Base-by-base conservation (phyloP, 2,888 invertebrate genomes). In the Drosophila mimetica region DNA sequence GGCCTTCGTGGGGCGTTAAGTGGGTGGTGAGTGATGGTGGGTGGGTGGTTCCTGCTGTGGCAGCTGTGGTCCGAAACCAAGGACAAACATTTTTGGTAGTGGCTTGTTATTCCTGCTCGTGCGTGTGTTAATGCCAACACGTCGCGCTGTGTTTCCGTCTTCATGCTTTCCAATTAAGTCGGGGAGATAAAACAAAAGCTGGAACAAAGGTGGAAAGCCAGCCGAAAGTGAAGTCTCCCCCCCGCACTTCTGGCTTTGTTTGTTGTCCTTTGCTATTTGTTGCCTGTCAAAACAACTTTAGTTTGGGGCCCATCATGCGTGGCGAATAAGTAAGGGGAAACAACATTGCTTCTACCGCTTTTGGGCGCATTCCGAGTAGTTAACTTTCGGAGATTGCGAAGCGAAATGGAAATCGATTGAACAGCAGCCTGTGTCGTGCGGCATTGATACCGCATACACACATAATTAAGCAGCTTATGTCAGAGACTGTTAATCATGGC, bases 101-200 rank as follows among this genome's bases (percentile, higher is more conserved):
- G 57, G 47, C 55, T 73, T 65, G 53, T 72, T 63, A 47, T 64
- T 51, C 51, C 64, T 44, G 69, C 22, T 51, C 70, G 64, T 65
- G 66, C 77, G 79, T 81, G 82, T 64, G 79, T 67, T 79, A 74
- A 70, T 71, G 48, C 57, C 67, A 73, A 71, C 88, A 82, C 79
- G 79, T 82, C 77, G 71, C 47, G 46, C 46, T 51, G 63, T 36
- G 42, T 50, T 55, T 52, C 47, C 50, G 79, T 74, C 71, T 72
- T 74, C 70, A 71, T 81, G 87, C 71, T 79, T 87, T 85, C 88
- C 88, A 82, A 82, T 82, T 82, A 82, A 82, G 86, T 73, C 64
- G 55, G 42, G 64, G 55, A 76, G 79, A 79, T 82, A 79, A 83
- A 71, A 82, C 79, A 72, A 74, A 76, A 76, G 77, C 73, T 60